Evolutionary conservation across 2,113 vertebrate species (phyloP).

Genomic region (Opisthocomus hoazin): DNA sequence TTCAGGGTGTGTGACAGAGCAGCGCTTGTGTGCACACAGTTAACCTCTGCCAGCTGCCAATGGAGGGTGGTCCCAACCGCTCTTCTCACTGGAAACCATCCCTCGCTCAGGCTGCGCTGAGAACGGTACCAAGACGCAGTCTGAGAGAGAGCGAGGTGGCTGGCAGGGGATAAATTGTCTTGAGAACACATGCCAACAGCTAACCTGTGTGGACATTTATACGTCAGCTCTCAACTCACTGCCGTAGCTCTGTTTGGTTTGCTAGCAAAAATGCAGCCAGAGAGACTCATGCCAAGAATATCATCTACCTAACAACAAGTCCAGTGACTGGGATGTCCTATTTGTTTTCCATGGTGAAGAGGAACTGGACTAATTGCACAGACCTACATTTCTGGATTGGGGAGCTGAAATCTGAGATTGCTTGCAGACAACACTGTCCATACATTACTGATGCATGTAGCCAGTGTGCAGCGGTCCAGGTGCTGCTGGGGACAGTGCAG

Average conservation of each 20-base stretch:
- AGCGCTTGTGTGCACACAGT: not conserved
- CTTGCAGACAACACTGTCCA: not conserved
- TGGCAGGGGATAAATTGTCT: not conserved
- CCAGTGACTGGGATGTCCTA: not conserved
- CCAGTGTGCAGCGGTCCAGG: not conserved
- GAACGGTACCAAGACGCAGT: accelerated
- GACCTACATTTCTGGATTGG: not conserved
- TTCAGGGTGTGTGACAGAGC: not conserved
- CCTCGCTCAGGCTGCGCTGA: not conserved
- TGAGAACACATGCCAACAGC: not conserved
- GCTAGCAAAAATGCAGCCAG: not conserved
- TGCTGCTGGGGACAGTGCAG: not conserved
- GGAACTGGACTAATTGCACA: not conserved
- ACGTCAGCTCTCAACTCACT: not conserved
- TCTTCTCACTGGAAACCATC: not conserved
- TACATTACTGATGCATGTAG: not conserved
- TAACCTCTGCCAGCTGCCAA: not conserved
- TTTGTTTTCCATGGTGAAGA: not conserved
- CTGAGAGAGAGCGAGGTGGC: not conserved
- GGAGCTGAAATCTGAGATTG: accelerated
- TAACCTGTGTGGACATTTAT: not conserved
- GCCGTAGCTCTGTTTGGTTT: not conserved
- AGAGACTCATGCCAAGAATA: not conserved
- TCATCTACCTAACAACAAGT: not conserved
- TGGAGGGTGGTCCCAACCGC: accelerated